Base-by-base conservation (phyloP, 2,113 vertebrate species). In the Nothocercus nigrocapillus region DNA sequence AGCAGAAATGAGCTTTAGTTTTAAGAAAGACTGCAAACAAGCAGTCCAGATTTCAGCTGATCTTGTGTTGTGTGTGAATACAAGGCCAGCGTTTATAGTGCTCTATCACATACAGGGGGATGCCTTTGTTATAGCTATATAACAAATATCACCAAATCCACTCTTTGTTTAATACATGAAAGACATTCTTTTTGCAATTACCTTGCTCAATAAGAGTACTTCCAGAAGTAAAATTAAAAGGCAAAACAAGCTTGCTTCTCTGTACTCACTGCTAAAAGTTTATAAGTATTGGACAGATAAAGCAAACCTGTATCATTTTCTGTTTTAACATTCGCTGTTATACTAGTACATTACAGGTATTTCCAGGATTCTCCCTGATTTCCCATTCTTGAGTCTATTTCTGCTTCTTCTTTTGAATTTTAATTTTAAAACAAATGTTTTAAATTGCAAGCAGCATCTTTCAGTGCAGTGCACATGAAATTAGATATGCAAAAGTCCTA, bases 361-460 rank as follows among this genome's bases (percentile, higher is more conserved):
- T 62, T 25, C 40, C 45, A 78, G 22, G 51, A 47, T 34, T 49
- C 74, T 36, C 16, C 62, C 81, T 93, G 44, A 63, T 85, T 66
- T 95, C 61, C 54, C 61, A 44, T 13, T 86, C 34, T 17, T 27
- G 19, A 53, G 4, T 45, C 11, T 36, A 17, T 19, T 49, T 20
- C 53, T 53, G 80, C 36, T 82, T 86, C 9, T 5, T 32, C 28
- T 47, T 36, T 83, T 64, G 22, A 34, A 32, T 66, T 68, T 47
- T 47, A 47, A 20, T 20, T 47, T 47, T 20, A 47, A 47, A 47
- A 20, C 3, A 8, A 47, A 94, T 72, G 56, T 78, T 95, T 94
- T 86, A 93, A 89, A 89, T 63, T 89, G 94, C 17, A 64, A 94
- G 89, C 82, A 91, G 88, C 78, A 97, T 97, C 96, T 97, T 91